Percentiles rank a stretch among this genome's conserved stretches.
phyloP scores from a whole-genome alignment of 2,797 vertebrate genomes.

The Falco columbarius region DNA sequence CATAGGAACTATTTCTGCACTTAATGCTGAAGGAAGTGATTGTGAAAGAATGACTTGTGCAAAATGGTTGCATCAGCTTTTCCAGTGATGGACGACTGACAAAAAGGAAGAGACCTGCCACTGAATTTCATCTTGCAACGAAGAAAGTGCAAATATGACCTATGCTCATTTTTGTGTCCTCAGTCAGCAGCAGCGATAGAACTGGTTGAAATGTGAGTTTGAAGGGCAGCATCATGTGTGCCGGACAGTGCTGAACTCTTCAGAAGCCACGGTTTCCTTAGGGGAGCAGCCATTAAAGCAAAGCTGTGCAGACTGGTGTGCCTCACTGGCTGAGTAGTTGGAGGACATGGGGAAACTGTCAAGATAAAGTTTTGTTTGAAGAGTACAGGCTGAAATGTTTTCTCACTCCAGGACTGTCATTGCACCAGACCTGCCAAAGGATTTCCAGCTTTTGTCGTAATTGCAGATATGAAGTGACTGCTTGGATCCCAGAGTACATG shows the following conservation, averaged over 20 bases:
- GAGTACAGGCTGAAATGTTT: neutral
- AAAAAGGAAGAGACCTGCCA: neutral
- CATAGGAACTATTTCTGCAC: neutral
- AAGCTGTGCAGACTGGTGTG: rapidly evolving
- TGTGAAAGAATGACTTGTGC: constrained; percentile 9
- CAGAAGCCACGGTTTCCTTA: neutral
- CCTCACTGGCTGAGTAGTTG: neutral
- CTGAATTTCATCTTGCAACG: neutral
- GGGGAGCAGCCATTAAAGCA: neutral
- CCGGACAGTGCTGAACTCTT: neutral
- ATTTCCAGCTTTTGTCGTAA: neutral
- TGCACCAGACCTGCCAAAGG: neutral
- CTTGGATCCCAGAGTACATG: neutral
- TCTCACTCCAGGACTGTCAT: neutral
- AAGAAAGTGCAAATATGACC: neutral
- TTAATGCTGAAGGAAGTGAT: constrained; percentile 1
- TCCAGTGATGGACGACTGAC: neutral
- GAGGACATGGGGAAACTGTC: neutral
- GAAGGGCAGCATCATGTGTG: rapidly evolving
- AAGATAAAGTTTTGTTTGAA: neutral
- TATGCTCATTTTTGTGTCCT: neutral
- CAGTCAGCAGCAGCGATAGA: neutral
- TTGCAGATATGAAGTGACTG: neutral
- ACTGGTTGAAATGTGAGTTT: neutral
- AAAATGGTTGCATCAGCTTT: constrained; percentile 20